Conservation (phyloP, 2,888 invertebrate genomes). For the Rhopalosiphum nymphaeae region DNA sequence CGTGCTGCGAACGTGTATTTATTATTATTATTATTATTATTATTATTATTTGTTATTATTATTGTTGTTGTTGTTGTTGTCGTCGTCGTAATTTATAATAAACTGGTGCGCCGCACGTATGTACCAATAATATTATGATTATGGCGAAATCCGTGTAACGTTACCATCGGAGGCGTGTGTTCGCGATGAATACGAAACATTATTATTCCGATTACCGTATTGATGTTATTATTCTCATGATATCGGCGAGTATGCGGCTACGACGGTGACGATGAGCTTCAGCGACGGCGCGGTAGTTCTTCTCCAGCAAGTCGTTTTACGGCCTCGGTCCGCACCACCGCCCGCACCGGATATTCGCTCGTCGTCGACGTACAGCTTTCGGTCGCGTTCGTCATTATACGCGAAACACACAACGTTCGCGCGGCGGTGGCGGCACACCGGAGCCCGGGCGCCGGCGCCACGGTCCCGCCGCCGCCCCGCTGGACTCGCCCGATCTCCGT, state of each 20-base stretch:
- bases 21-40: neutral
- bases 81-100: neutral
- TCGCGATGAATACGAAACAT: neutral
- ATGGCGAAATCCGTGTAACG: neutral
- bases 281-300: neutral
- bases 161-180: neutral
- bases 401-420: conserved; percentile 22
- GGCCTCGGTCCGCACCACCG: conserved; percentile 54
- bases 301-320: neutral
- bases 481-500: conserved; percentile 57
- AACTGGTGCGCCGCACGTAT: neutral
- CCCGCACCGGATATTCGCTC: conserved; percentile 46
- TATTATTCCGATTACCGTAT: neutral
- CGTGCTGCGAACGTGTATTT: neutral
- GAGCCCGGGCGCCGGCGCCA: conserved; percentile 66
- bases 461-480: conserved; percentile 64
- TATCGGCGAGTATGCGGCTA: too few species aligned
- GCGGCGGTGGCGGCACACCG: conserved; percentile 66
- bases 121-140: neutral
- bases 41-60: too few species aligned
- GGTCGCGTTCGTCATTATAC: conserved; percentile 52
- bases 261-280: neutral
- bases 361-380: conserved; percentile 53
- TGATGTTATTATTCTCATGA: neutral
- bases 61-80: too few species aligned